Evolutionary conservation across 1,140 invertebrate species (phyloP).

Genomic region (Ericerus pela): DNA sequence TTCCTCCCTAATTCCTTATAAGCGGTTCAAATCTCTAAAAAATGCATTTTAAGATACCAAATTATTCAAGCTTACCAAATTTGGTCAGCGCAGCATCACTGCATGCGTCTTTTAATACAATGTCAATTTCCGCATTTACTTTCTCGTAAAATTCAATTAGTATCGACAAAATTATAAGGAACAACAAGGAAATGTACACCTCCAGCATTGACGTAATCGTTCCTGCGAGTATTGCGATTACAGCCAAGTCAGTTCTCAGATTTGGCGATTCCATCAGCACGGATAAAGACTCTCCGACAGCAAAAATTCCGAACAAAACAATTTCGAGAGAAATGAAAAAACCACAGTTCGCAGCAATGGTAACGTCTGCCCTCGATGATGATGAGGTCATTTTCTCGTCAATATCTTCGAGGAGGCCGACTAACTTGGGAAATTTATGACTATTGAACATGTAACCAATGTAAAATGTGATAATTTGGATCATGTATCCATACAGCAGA

Average conservation of each 20-base stretch:
- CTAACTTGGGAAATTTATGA: neutral
- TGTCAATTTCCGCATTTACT: neutral
- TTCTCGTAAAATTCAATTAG: neutral
- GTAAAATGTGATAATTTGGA: no score
- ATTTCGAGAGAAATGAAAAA: neutral
- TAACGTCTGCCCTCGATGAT: neutral
- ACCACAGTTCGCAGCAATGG: neutral
- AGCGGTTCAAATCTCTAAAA: no score
- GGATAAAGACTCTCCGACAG: neutral
- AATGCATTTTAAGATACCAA: no score
- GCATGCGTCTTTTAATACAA: neutral
- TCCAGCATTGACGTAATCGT: neutral
- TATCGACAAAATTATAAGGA: neutral
- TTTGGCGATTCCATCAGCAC: neutral
- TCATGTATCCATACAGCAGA: no score
- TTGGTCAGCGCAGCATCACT: neutral
- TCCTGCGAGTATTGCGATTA: neutral
- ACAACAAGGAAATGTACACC: neutral
- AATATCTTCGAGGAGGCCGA: neutral
- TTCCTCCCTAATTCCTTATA: no score
- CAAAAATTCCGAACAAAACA: neutral
- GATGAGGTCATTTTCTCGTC: neutral
- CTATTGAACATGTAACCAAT: neutral
- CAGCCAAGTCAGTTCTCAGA: neutral
- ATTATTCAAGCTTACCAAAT: conserved; percentile 1